Conservation (phyloP, 2,888 invertebrate species). For the Clusia tigrina region DNA sequence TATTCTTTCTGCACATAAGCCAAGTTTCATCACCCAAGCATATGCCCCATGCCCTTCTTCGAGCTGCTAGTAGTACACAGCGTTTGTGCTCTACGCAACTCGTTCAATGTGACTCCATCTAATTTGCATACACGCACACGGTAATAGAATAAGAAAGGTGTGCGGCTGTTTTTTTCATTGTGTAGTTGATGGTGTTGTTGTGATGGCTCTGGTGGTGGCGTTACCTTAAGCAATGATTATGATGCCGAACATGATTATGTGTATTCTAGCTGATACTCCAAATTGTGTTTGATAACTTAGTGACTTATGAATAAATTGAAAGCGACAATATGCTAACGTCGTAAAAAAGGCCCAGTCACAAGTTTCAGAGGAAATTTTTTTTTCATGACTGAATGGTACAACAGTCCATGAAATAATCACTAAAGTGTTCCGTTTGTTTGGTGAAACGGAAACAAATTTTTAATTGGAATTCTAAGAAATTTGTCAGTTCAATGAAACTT, state of each 20-base stretch:
- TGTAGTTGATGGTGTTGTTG: neutral
- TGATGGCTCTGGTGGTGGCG: neutral
- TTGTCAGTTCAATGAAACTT: too few relatives aligned
- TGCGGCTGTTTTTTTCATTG: neutral
- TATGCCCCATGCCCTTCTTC: neutral
- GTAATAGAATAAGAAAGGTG: neutral
- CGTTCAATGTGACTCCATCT: neutral
- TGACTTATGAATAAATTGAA: neutral
- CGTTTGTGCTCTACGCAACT: neutral
- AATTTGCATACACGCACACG: slow-evolving; percentile 6
- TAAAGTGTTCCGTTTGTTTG: too few relatives aligned
- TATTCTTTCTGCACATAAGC: too few relatives aligned
- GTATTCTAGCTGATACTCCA: too few relatives aligned
- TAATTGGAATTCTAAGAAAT: too few relatives aligned
- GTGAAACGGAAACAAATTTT: too few relatives aligned
- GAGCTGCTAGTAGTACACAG: neutral
- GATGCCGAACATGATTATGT: neutral
- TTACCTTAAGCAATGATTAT: neutral
- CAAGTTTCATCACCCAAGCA: too few relatives aligned
- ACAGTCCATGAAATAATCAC: too few relatives aligned
- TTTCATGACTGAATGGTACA: too few relatives aligned
- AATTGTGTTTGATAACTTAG: neutral
- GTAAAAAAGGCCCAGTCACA: neutral
- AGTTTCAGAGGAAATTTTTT: too few relatives aligned
- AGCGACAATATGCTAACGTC: neutral